Evolutionary conservation across 2,113 vertebrate species (phyloP).

Genomic region (Corvus cornix): DNA sequence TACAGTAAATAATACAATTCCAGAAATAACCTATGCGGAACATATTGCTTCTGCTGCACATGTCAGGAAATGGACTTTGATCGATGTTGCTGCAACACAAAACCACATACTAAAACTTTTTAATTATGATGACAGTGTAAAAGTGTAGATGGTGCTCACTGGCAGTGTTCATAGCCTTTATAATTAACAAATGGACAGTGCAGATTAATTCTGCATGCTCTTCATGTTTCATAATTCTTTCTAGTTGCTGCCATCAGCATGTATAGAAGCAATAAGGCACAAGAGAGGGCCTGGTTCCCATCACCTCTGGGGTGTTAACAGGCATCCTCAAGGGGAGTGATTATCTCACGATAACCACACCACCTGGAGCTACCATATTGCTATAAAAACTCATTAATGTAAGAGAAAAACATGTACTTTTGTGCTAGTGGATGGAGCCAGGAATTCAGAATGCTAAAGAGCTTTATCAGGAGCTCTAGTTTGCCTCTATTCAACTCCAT

Average conservation of each 20-base stretch:
- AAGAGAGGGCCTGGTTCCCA: neutral
- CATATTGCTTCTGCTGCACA: constrained; percentile 72
- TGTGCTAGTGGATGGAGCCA: constrained; percentile 42
- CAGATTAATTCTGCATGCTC: constrained; percentile 53
- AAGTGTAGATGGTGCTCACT: constrained; percentile 34
- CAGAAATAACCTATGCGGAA: constrained; percentile 76
- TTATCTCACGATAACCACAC: constrained; percentile 62
- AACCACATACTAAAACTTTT: constrained; percentile 73
- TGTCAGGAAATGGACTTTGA: constrained; percentile 74
- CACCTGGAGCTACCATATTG: constrained; percentile 70
- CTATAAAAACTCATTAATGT: constrained; percentile 65
- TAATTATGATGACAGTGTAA: constrained; percentile 71
- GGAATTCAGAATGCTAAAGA: constrained; percentile 54
- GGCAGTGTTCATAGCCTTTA: constrained; percentile 16
- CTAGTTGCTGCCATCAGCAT: constrained; percentile 53
- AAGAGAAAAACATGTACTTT: constrained; percentile 41
- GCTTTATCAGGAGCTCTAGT: neutral
- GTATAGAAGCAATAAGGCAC: constrained; percentile 22
- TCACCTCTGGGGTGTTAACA: constrained; percentile 44
- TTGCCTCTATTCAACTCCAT: neutral
- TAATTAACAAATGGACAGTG: constrained; percentile 68
- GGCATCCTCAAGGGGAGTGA: constrained; percentile 17
- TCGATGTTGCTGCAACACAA: constrained; percentile 68
- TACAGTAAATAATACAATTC: constrained; percentile 75
- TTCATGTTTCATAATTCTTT: constrained; percentile 44